Evolutionary conservation across 2,113 vertebrate genomes (phyloP).

Genomic region (Rhizomys pruinosus): DNA sequence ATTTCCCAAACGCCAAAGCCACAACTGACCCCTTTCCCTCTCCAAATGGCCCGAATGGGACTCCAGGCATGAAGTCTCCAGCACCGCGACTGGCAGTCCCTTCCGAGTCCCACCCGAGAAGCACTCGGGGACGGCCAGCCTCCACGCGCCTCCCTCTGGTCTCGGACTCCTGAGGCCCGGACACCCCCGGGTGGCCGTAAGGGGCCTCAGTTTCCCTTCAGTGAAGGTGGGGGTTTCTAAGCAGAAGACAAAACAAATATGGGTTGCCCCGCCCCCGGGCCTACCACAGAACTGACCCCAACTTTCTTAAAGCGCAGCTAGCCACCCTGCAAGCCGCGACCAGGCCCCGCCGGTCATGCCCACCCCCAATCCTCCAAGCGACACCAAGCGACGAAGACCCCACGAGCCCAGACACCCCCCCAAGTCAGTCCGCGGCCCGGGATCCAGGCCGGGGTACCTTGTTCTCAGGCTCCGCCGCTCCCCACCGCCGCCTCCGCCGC

Average conservation of each 20-base stretch:
- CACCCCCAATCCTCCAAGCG: not conserved
- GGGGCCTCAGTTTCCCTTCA: not conserved
- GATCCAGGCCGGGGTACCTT: not conserved
- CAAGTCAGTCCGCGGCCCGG: accelerated
- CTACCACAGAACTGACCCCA: not conserved
- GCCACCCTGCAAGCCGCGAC: not conserved
- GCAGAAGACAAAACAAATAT: not conserved
- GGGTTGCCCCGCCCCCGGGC: not conserved
- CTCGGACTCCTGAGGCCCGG: no score
- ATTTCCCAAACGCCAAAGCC: not conserved
- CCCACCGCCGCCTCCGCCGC: not conserved
- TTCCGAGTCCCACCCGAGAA: not conserved
- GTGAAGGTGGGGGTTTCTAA: not conserved
- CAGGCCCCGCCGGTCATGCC: not conserved
- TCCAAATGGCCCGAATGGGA: not conserved
- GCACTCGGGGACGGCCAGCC: not conserved
- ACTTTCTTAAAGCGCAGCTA: not conserved
- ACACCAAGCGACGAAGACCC: accelerated
- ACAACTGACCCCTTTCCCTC: not conserved
- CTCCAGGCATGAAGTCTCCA: not conserved
- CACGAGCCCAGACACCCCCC: accelerated
- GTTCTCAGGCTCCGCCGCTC: not conserved
- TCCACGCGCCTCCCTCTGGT: not conserved
- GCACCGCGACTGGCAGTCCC: not conserved
- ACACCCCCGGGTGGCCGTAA: not conserved